Percentiles rank a stretch among this genome's conserved stretches.
Conservation (phyloP, 1,140 invertebrate species). For the Melanaphis sacchari region DNA sequence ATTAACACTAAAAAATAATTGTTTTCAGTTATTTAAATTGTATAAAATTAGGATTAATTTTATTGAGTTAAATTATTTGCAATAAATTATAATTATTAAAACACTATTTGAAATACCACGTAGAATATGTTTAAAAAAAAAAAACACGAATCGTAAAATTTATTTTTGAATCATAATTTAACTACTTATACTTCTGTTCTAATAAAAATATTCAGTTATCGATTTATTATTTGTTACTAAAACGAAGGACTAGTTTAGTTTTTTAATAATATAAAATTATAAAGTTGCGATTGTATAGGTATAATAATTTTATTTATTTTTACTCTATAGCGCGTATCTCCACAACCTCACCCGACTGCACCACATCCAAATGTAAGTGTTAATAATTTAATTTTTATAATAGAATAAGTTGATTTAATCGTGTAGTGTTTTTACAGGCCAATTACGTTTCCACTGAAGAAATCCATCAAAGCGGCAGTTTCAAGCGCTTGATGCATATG, state of each 20-base stretch:
- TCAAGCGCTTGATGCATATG: slow-evolving; percentile 90
- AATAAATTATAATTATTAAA: background rate
- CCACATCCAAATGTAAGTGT: slow-evolving; percentile 60
- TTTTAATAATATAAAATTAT: background rate
- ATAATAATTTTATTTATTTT: slow-evolving; percentile 39
- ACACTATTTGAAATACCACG: background rate
- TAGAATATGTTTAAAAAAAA: background rate
- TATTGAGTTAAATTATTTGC: background rate
- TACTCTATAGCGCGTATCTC: slow-evolving; percentile 58
- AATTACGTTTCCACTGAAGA: slow-evolving; percentile 70
- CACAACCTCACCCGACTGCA: slow-evolving; percentile 60
- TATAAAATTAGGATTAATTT: no score
- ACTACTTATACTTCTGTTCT: background rate
- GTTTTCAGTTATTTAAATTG: no score
- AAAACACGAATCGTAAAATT: background rate
- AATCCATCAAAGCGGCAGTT: slow-evolving; percentile 89
- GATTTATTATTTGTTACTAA: background rate
- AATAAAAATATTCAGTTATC: background rate
- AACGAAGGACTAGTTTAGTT: background rate
- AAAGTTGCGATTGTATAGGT: background rate
- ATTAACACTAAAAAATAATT: background rate
- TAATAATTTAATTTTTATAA: background rate
- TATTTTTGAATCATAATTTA: background rate
- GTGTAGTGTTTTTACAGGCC: slow-evolving; percentile 59
- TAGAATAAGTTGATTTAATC: background rate